phyloP scores from a whole-genome alignment of 92 coral and sea anemone species.

The Epizoanthus illoricatus region DNA sequence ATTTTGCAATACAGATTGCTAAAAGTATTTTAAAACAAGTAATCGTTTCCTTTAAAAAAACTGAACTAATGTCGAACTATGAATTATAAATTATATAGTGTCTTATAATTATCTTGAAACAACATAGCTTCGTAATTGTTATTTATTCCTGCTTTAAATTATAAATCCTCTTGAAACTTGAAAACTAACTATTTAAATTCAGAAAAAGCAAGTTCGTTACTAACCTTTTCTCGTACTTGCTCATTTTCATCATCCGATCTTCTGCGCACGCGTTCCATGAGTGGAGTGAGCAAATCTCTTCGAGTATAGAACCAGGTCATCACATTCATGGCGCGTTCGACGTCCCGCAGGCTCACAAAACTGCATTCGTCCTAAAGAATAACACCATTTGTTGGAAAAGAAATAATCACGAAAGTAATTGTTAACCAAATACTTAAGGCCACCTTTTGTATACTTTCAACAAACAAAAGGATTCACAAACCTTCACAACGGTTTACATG shows the following conservation, averaged over 20 bases:
- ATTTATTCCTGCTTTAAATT: not conserved
- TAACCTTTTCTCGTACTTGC: not conserved
- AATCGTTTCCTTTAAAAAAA: too few relatives aligned
- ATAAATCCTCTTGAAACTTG: not conserved
- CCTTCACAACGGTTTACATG: too few relatives aligned
- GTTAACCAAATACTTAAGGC: too few relatives aligned
- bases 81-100: not conserved
- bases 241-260: conserved; percentile 6
- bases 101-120: not conserved
- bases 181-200: not conserved
- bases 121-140: not conserved
- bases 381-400: not conserved
- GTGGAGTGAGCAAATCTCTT: not conserved
- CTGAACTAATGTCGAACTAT: too few relatives aligned
- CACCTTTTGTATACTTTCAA: too few relatives aligned
- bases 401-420: not conserved
- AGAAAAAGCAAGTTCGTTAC: not conserved
- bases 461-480: too few relatives aligned
- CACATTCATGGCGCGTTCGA: conserved; percentile 44
- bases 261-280: conserved; percentile 3
- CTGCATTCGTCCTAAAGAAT: conserved; percentile 34
- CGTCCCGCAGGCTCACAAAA: conserved; percentile 42
- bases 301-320: conserved; percentile 35
- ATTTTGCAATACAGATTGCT: too few relatives aligned
- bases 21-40: not conserved